Evolutionary conservation across 2,888 invertebrate species (phyloP).

Genomic region (Vandiemenella viatica): DNA sequence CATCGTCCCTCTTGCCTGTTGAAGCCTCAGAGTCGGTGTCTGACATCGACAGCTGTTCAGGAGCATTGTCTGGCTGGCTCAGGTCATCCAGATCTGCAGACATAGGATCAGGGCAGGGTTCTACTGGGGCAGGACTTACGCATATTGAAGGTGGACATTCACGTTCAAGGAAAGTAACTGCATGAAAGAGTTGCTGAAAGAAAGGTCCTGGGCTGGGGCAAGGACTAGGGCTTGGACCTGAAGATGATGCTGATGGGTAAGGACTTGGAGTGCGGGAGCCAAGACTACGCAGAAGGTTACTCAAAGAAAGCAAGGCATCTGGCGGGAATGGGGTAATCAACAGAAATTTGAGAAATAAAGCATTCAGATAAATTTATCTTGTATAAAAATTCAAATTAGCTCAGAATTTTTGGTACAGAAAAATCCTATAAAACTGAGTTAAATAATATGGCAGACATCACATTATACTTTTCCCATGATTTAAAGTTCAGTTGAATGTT

Average conservation of each 20-base stretch:
- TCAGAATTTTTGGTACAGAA: too few relatives aligned
- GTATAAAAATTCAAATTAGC: too few relatives aligned
- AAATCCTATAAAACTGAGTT: too few relatives aligned
- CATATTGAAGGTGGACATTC: conserved; percentile 2
- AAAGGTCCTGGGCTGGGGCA: conserved; percentile 35
- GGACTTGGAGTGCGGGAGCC: conserved; percentile 9
- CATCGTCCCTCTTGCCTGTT: conserved; percentile 35
- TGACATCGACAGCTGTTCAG: conserved; percentile 23
- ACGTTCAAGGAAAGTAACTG: conserved; percentile 27
- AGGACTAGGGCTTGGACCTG: conserved; percentile 15
- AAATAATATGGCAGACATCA: too few relatives aligned
- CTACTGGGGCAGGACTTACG: conserved; percentile 1
- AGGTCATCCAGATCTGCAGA: conserved; percentile 54
- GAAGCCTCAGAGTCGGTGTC: conserved; percentile 49
- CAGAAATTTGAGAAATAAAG: too few relatives aligned
- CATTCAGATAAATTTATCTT: too few relatives aligned
- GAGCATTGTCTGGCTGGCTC: conserved; percentile 49
- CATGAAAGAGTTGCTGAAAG: conserved; percentile 35
- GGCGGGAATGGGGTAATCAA: neutral
- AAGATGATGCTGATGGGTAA: neutral
- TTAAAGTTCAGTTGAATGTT: too few relatives aligned
- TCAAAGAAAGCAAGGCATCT: conserved; percentile 9
- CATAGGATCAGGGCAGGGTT: conserved; percentile 23
- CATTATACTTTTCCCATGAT: too few relatives aligned
- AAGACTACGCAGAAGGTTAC: conserved; percentile 8